Base-by-base conservation (phyloP, 2,797 vertebrate species). In the Urocyon cinereoargenteus region DNA sequence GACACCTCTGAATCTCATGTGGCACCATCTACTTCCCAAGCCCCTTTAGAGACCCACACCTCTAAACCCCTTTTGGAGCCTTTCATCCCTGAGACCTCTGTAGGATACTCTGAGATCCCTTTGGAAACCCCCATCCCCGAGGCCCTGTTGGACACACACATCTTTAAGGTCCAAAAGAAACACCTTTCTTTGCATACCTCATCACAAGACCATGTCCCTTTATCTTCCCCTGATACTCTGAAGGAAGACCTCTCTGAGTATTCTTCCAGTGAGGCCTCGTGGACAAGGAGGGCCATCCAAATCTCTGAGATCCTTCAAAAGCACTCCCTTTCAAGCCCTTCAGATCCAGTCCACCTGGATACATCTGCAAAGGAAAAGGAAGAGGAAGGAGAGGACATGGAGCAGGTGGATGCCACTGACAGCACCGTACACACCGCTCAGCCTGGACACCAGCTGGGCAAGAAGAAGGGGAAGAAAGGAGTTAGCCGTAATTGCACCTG, bases 381-480 rank as follows among this genome's bases (percentile, higher is more conserved):
- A 90, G 72, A 89, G 0, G 34, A 85, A 72, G 59, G 4, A 83
- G 53, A 95, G 13, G n/a, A 91, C 2, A 31, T 88, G 34, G 40
- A 83, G 2, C 4, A 2, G 21, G 45, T 34, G 28, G 73, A 77
- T 22, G 64, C 34, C 8, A 28, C 45, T 14, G 16, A 55, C 28
- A n/a, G 24, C 19, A 53, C 83, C 1, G 1, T 62, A 45, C 82
- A 78, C 6, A 62, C 59, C 24, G 24, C 66, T 36, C 87, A 28
- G 24, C 93, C 86, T 73, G 83, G 22, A 83, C 57, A 18, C 13
- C 61, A 4, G 21, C 72, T 24, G 28, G 75, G 28, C 62, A 97
- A 97, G 83, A 97, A 84, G 90, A 97, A 93, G 86, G 68, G 40
- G 55, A 98, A 98, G 89, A 97, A 94, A 66, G n/a, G 51, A 68